A percentile compares a stretch with the other conserved stretches of the same genome.
These are phyloP conservation scores for Sebastes steindachneri DNA, from an alignment of 2,797 vertebrate species.

Conservation along the genomic window DNA sequence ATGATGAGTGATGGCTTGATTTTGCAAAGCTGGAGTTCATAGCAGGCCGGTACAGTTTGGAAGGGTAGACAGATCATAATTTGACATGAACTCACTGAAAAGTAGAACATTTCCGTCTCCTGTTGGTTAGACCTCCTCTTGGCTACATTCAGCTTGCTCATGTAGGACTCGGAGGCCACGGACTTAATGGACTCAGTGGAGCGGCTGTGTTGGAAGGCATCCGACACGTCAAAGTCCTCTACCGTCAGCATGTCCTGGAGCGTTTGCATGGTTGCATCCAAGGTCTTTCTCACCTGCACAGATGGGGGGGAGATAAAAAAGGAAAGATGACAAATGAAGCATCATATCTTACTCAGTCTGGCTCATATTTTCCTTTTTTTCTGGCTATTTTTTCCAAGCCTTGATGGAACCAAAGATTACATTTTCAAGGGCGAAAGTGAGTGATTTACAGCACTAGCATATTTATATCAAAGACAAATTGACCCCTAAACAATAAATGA, in stretches of 20 bases:
- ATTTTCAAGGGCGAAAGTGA: conserved; percentile 32
- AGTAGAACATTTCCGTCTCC: conserved; percentile 98
- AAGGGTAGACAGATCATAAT: not conserved
- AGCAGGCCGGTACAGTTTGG: not conserved
- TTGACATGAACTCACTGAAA: conserved; percentile 86
- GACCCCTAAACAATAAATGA: conserved; percentile 32
- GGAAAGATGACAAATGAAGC: conserved; percentile 32
- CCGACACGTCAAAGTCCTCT: conserved; percentile 98
- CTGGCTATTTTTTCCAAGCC: not conserved
- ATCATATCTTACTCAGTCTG: not conserved
- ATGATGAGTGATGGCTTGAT: conserved; percentile 25
- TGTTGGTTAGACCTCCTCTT: conserved; percentile 97
- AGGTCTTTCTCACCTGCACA: conserved; percentile 93
- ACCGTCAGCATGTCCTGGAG: conserved; percentile 99
- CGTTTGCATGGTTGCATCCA: conserved; percentile 99
- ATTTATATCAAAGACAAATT: conserved; percentile 43
- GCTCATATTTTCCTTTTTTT: conserved; percentile 2
- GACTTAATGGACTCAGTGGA: conserved; percentile 98
- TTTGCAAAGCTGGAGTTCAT: not conserved
- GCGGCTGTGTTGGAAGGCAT: conserved; percentile 97
- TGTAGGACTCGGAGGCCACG: conserved; percentile 95
- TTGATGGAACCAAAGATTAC: conserved; percentile 1
- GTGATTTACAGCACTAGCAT: conserved; percentile 16
- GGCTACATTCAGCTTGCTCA: conserved; percentile 96
- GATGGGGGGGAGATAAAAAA: not conserved